phyloP scores from a whole-genome alignment of 2,113 vertebrate species.

The Abramis brama region DNA sequence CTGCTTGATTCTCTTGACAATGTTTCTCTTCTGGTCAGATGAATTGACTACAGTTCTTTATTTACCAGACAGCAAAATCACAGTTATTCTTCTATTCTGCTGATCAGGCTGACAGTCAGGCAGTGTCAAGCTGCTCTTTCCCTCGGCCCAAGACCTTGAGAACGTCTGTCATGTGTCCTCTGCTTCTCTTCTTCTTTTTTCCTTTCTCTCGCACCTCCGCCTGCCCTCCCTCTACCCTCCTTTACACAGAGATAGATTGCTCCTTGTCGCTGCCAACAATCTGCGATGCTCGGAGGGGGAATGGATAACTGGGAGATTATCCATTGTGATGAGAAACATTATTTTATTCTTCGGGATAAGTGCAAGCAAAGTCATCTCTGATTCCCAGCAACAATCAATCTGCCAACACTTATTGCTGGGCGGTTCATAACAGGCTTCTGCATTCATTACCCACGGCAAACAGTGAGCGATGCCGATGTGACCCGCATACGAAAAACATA shows the following conservation, averaged over 20 bases:
- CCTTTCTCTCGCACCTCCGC: not conserved
- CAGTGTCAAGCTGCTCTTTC: not conserved
- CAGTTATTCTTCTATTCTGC: conserved; percentile 28
- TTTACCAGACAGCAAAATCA: conserved; percentile 5
- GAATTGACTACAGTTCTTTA: conserved; percentile 10
- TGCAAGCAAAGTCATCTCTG: conserved; percentile 59
- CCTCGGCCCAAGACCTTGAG: conserved; percentile 8
- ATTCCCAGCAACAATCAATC: conserved; percentile 60
- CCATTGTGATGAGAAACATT: conserved; percentile 63
- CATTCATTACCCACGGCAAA: conserved; percentile 50
- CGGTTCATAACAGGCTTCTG: conserved; percentile 41
- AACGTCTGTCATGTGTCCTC: conserved; percentile 14
- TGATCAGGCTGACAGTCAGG: conserved; percentile 18
- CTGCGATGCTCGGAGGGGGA: conserved; percentile 13
- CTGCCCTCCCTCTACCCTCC: conserved; percentile 25
- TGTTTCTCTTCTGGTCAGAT: not conserved
- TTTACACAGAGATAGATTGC: conserved; percentile 38
- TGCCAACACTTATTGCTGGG: conserved; percentile 47
- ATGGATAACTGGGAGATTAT: conserved; percentile 57
- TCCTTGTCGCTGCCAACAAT: conserved; percentile 30
- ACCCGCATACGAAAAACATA: conserved; percentile 17
- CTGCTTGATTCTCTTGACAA: not conserved
- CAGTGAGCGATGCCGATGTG: conserved; percentile 29
- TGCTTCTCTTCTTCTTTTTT: not conserved
- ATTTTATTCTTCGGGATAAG: conserved; percentile 59